phyloP scores from a whole-genome alignment of 2,113 vertebrate species.

The Embiotoca jacksoni region DNA sequence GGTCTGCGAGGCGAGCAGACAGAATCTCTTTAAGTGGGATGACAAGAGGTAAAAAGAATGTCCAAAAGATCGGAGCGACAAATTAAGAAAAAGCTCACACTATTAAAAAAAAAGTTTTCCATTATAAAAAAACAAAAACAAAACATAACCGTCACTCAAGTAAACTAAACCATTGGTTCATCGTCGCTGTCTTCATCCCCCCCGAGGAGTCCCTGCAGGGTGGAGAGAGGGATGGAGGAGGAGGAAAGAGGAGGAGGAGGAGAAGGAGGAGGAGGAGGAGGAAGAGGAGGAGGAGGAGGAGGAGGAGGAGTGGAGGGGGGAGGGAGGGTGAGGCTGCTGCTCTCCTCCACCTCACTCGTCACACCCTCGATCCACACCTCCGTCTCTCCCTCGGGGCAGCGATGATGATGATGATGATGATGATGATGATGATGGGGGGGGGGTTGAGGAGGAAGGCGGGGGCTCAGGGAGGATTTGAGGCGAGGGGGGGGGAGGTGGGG shows the following conservation, averaged over 20 bases:
- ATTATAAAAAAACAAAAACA: slow-evolving; percentile 60
- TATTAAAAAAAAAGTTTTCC: slow-evolving; percentile 55
- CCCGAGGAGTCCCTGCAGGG: slow-evolving; percentile 51
- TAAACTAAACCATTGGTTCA: slow-evolving; percentile 76
- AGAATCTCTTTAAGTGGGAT: not conserved
- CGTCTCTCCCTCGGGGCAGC: slow-evolving; percentile 45
- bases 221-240: slow-evolving; percentile 61
- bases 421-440: not conserved
- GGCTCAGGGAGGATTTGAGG: not conserved
- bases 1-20: slow-evolving; percentile 5
- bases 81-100: slow-evolving; percentile 46
- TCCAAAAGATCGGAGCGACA: slow-evolving; percentile 32
- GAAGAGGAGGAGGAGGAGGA: slow-evolving; percentile 51
- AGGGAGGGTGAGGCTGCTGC: slow-evolving; percentile 31
- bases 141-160: slow-evolving; percentile 27
- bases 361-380: slow-evolving; percentile 77
- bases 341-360: slow-evolving; percentile 43
- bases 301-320: slow-evolving; percentile 58
- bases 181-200: slow-evolving; percentile 74
- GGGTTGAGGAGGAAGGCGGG: not conserved
- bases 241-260: slow-evolving; percentile 8
- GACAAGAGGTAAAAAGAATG: slow-evolving; percentile 23
- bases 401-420: not conserved
- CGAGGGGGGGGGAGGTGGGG: slow-evolving; percentile 4
- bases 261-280: slow-evolving; percentile 20